Conservation (phyloP, 2,888 invertebrate species). For the Thumatha senex region DNA sequence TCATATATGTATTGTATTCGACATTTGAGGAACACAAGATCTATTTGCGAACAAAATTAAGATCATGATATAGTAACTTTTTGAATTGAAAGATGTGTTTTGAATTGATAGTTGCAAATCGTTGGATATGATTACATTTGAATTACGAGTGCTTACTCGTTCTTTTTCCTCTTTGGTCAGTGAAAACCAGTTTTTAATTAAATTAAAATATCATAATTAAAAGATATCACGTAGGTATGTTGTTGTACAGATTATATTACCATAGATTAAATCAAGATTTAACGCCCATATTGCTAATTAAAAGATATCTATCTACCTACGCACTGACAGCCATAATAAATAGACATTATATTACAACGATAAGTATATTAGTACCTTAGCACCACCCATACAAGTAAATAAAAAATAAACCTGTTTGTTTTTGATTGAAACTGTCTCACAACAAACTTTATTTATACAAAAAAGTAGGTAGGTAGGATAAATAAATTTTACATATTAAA, state of each 20-base stretch:
- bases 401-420: too few relatives aligned
- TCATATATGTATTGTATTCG: too few relatives aligned
- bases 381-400: too few relatives aligned
- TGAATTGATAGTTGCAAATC: too few relatives aligned
- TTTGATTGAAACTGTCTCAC: too few relatives aligned
- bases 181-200: background rate
- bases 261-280: background rate
- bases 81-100: too few relatives aligned
- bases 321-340: background rate
- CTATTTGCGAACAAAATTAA: background rate
- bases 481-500: too few relatives aligned
- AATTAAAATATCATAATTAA: background rate
- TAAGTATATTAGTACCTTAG: too few relatives aligned
- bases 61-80: background rate
- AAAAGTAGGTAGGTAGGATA: too few relatives aligned
- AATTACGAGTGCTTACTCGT: background rate
- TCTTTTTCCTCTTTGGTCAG: background rate
- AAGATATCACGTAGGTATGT: background rate
- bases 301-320: constrained; percentile 9
- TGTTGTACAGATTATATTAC: background rate
- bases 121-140: background rate
- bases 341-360: too few relatives aligned
- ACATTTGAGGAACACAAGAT: background rate
- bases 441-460: too few relatives aligned
- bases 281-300: constrained; percentile 7